Base-by-base conservation (phyloP, 2,888 invertebrate species). In the Portevinia maculata region DNA sequence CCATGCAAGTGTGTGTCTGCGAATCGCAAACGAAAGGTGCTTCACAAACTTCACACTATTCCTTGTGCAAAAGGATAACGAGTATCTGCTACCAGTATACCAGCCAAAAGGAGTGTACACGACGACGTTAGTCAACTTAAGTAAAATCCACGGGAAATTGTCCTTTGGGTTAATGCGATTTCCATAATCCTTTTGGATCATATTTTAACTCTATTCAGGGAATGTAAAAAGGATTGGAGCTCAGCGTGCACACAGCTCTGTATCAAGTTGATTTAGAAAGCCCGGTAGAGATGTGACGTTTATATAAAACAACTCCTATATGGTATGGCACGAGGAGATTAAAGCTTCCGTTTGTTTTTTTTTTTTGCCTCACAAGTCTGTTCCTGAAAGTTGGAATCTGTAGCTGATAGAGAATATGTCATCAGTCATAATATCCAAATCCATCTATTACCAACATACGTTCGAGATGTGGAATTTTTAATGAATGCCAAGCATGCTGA, bases 151-250 rank as follows among this genome's bases (percentile, higher is more conserved):
- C 59, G 64, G 44, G 64, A 81, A 81, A 81, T 81, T 75, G 75
- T 81, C 75, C 81, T 65, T 65, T 65, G 81, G 81, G 64, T 65
- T 81, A 81, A 81, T 81, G 81, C 76, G 75, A 81, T 76, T 81
- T 71, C 57, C 64, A 75, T 81, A 81, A 81, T 81, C 75, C 81
- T 41, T 57, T 76, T 48, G 59, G 70, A 76, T 81, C 76, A 81
- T 81, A 81, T 81, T 81, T 81, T 81, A 76, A 70, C 81, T 76
- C 65, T 64, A 52, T 52, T 71, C 48, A 13, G 57, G 5, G 41
- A 55, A 70, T 59, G 15, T 59, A 44, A 59, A 71, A 60, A 17
- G 37, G 64, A 79, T 71, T 53, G 52, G 28, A 50, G 50, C 39
- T 64, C 46, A 59, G 41, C 39, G 39, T 15, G 39, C 39, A 15